Evolutionary conservation across 2,113 vertebrate genomes (phyloP), one percentile per base, ranked within the genome.

Genomic region (Dromas ardeola): DNA sequence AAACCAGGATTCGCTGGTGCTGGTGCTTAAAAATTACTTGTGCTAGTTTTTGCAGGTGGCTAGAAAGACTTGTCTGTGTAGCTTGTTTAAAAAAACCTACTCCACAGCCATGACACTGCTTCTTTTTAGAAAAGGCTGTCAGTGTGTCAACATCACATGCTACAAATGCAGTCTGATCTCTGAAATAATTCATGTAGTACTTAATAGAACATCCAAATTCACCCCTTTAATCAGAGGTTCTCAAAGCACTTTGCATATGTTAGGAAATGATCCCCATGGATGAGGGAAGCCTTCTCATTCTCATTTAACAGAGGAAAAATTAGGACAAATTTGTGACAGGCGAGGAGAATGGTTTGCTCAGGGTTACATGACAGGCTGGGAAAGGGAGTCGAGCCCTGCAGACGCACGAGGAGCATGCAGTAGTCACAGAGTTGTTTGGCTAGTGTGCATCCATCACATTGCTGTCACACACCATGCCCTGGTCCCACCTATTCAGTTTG

Each of bases 321-420:
- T 8, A 53, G 80, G 43, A 59, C 21, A 76, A 53, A 15, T 23
- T 8, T 14, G 34, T 45, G 38, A 42, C 47, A 56, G 45, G 79
- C 25, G 15, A 30, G 27, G 38, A 52, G 15, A 61, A 47, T 18
- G 27, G 32, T 38, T 76, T 56, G 14, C 36, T 73, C 17, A 15
- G 56, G 29, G 38, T 30, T 49, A 70, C 8, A 13, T 0, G 3
- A 23, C 10, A 59, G 43, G 27, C n/a, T 81, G 49, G 49, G 36
- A 42, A 80, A 56, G 25, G 40, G 13, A 16, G 3, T 52, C 22
- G 27, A 56, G 67, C 61, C 32, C 26, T 49, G 40, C 59, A 53
- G 29, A 47, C 0, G 2, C 42, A 25, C 5, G 11, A 47, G 29
- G 21, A 67, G 26, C 1, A 0, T 55, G 40, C 18, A 38, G 40